Conservation (phyloP, 2,113 vertebrate species). For the Entelurus aequoreus region DNA sequence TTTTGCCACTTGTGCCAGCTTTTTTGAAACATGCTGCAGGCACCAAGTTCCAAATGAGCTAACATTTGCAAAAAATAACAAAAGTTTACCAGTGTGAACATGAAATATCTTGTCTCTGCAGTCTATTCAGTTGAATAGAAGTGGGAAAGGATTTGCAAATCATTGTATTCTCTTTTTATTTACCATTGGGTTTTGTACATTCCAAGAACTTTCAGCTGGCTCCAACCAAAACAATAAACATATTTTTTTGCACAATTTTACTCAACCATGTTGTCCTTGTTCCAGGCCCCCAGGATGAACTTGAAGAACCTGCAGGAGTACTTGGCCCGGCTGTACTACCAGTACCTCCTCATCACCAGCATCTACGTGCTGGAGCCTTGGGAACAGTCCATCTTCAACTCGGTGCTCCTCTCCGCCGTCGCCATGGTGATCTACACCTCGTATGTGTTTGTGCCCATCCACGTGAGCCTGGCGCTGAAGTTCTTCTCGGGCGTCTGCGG, state of each 20-base stretch:
- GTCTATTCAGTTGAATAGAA: too few species aligned
- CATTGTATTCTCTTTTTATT: too few species aligned
- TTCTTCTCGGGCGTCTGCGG: conserved; percentile 88
- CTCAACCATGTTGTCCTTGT: background rate
- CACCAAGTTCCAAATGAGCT: too few species aligned
- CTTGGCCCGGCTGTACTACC: conserved; percentile 91
- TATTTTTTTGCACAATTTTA: background rate
- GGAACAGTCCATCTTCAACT: conserved; percentile 92
- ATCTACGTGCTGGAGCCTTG: conserved; percentile 95
- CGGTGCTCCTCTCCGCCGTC: conserved; percentile 80
- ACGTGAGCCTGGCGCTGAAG: conserved; percentile 82
- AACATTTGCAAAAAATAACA: too few species aligned
- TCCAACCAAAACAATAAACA: too few species aligned
- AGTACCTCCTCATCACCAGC: conserved; percentile 94
- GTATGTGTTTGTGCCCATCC: conserved; percentile 93
- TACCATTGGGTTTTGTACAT: too few species aligned
- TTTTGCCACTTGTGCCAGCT: too few species aligned
- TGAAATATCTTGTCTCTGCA: too few species aligned
- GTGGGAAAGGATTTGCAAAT: too few species aligned
- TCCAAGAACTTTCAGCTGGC: too few species aligned
- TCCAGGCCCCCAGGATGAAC: conserved; percentile 71
- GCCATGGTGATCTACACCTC: conserved; percentile 93
- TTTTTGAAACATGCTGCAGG: too few species aligned
- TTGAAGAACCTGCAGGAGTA: conserved; percentile 83
- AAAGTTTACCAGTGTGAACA: too few species aligned